phyloP scores from a whole-genome alignment of 1,140 invertebrate species.

The Limonius californicus region DNA sequence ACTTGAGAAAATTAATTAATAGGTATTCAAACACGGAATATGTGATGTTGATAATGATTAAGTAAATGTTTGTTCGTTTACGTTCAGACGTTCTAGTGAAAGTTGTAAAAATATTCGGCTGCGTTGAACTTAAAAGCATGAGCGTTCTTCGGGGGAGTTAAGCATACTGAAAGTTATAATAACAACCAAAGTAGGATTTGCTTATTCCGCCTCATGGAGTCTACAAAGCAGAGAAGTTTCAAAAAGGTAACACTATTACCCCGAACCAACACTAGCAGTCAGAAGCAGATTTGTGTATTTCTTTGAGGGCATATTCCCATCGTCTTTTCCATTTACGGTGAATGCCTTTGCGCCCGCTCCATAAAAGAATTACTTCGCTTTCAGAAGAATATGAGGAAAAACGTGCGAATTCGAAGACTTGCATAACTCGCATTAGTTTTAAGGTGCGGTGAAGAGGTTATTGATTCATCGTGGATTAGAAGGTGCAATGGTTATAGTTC shows the following conservation, averaged over 20 bases:
- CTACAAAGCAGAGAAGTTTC: conserved; percentile 18
- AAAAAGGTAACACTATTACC: conserved; percentile 17
- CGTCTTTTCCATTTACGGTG: conserved; percentile 20
- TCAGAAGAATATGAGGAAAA: conserved; percentile 12
- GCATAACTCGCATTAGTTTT: neutral
- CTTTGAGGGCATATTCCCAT: conserved; percentile 17
- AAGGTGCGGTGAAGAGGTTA: neutral
- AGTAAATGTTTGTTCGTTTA: too few relatives aligned
- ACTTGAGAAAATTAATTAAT: too few relatives aligned
- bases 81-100: neutral
- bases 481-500: neutral
- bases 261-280: conserved; percentile 17
- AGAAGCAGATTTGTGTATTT: conserved; percentile 24
- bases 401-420: neutral
- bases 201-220: conserved; percentile 18
- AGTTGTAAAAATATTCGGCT: neutral
- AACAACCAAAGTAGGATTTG: conserved; percentile 22
- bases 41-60: too few relatives aligned
- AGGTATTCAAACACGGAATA: too few relatives aligned
- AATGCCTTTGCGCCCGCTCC: conserved; percentile 15
- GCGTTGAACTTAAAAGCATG: neutral
- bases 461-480: neutral
- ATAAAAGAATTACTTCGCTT: conserved; percentile 19
- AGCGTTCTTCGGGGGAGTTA: conserved; percentile 14
- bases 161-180: conserved; percentile 20